These are phyloP conservation scores for Mongoloraphidia duomilia DNA, from an alignment of 2,888 invertebrate species.

Conservation along the genomic window DNA sequence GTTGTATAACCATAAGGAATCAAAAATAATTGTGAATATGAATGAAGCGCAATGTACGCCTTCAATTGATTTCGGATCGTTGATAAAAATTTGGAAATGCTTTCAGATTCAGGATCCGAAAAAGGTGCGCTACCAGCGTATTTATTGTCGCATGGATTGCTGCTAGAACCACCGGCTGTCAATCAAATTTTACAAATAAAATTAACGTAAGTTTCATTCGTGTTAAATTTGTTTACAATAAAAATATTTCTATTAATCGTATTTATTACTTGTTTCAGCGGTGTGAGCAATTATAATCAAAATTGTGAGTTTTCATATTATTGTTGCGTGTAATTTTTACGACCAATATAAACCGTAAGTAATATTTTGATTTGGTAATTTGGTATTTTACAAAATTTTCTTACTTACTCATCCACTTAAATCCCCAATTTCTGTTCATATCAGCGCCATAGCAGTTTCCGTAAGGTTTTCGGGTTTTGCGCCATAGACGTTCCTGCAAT, in stretches of 20 bases:
- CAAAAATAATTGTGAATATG: conserved; percentile 54
- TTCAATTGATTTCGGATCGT: conserved; percentile 35
- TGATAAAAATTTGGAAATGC: conserved; percentile 37
- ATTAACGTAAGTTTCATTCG: too few species aligned
- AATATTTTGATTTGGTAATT: too few species aligned
- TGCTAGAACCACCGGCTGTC: conserved; percentile 38
- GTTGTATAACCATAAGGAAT: conserved; percentile 54
- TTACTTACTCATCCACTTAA: conserved; percentile 44
- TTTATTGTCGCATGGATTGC: conserved; percentile 40
- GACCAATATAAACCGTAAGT: too few species aligned
- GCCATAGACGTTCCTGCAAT: conserved; percentile 49
- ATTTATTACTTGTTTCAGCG: too few species aligned
- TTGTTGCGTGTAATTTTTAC: too few species aligned
- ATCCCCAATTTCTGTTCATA: conserved; percentile 65
- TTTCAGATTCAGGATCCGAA: conserved; percentile 51
- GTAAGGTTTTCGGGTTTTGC: conserved; percentile 46
- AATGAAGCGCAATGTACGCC: conserved; percentile 58
- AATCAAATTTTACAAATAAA: too few species aligned
- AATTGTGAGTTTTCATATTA: too few species aligned
- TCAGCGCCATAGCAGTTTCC: conserved; percentile 49
- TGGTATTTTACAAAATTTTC: neutral
- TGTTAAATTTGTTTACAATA: too few species aligned
- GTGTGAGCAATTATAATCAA: too few species aligned
- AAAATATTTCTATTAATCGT: too few species aligned
- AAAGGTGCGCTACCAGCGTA: conserved; percentile 53